phyloP scores from a whole-genome alignment of 2,113 vertebrate species.

The Cryptotis parvus region DNA sequence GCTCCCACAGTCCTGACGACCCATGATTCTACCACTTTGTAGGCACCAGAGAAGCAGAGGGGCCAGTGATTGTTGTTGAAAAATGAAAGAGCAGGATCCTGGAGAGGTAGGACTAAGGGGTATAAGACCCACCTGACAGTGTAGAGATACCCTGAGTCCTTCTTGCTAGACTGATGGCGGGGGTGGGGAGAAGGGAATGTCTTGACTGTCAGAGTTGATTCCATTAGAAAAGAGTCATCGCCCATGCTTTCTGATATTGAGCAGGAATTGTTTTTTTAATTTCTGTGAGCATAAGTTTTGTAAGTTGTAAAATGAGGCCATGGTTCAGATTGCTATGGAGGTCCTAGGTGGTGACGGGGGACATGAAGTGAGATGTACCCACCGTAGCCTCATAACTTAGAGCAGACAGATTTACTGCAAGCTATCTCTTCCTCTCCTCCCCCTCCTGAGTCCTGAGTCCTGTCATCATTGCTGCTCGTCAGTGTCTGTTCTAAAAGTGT shows the following conservation, averaged over 20 bases:
- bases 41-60: neutral
- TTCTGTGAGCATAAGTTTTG: conserved; percentile 24
- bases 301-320: neutral
- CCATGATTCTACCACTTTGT: neutral
- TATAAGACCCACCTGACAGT: neutral
- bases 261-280: neutral
- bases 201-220: neutral
- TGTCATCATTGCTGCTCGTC: neutral
- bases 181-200: neutral
- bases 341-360: neutral
- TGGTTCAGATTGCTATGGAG: neutral
- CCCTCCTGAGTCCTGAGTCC: neutral
- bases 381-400: accelerated
- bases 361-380: neutral
- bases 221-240: neutral
- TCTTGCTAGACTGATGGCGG: neutral
- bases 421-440: neutral
- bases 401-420: neutral
- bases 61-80: neutral
- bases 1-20: neutral
- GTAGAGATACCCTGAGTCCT: neutral
- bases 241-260: neutral
- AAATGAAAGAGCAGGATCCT: too few relatives aligned
- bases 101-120: too few relatives aligned
- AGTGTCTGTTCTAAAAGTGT: neutral